Conservation (phyloP, 2,888 invertebrate species). For the Melanotus villosus region DNA sequence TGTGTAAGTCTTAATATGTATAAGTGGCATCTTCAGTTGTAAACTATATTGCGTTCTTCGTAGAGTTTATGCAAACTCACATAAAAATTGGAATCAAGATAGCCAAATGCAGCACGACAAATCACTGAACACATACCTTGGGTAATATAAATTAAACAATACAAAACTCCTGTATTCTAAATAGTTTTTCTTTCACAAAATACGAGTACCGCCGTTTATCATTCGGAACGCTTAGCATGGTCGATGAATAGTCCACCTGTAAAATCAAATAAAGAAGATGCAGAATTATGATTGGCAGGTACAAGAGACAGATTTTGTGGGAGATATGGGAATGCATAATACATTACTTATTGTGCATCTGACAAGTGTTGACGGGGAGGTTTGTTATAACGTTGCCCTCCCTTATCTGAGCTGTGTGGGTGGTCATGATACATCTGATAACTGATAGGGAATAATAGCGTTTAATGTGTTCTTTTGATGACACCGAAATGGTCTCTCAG, state of each 20-base stretch:
- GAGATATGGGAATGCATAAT: conserved; percentile 63
- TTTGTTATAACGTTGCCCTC: conserved; percentile 55
- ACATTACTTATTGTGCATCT: conserved; percentile 63
- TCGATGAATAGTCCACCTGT: conserved; percentile 24
- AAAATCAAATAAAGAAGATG: conserved; percentile 41
- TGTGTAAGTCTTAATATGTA: neutral
- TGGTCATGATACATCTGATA: conserved; percentile 49
- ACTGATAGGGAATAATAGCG: conserved; percentile 10
- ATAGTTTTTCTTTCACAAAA: conserved; percentile 31
- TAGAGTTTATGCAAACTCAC: conserved; percentile 33
- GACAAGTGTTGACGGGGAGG: conserved; percentile 64
- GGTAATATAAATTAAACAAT: conserved; percentile 60
- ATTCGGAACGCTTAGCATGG: neutral
- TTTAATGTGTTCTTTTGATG: conserved; percentile 17
- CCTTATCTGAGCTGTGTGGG: conserved; percentile 55
- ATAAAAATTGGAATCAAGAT: conserved; percentile 58
- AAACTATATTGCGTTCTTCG: neutral
- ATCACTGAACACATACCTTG: conserved; percentile 61
- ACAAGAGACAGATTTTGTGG: conserved; percentile 59
- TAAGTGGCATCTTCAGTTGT: neutral
- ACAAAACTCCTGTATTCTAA: conserved; percentile 51
- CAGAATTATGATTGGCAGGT: conserved; percentile 59
- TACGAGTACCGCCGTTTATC: conserved; percentile 14
- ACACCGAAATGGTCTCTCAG: too few relatives aligned
- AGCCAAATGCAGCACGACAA: conserved; percentile 61